phyloP scores from a whole-genome alignment of 2,888 invertebrate genomes.

The Gasteruption jaculator region DNA sequence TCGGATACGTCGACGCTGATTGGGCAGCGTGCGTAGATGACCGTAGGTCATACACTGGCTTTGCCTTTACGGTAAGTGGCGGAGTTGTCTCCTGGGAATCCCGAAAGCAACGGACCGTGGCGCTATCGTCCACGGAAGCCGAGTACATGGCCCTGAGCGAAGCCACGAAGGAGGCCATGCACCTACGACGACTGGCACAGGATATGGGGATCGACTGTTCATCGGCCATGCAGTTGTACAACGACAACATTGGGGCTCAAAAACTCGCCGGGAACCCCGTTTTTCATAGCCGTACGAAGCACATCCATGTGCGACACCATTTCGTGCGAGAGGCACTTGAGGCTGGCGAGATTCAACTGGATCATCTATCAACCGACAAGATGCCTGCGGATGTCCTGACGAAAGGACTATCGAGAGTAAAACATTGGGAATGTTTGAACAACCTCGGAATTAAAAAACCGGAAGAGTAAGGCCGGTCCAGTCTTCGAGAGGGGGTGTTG shows the following conservation, averaged over 20 bases:
- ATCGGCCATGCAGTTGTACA: slow-evolving; percentile 1
- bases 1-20: slow-evolving; percentile 34
- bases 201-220: slow-evolving; percentile 11
- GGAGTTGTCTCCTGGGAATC: slow-evolving; percentile 19
- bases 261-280: background rate
- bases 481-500: too few relatives aligned
- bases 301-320: slow-evolving; percentile 21
- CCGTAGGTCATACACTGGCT: slow-evolving; percentile 25
- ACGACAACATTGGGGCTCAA: slow-evolving; percentile 16
- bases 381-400: slow-evolving; percentile 17
- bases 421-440: background rate
- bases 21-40: slow-evolving; percentile 23
- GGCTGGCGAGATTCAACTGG: slow-evolving; percentile 4
- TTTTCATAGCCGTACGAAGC: slow-evolving; percentile 10
- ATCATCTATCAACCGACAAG: slow-evolving; percentile 9
- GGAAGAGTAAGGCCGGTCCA: too few relatives aligned
- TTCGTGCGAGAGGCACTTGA: slow-evolving; percentile 13
- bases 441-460: too few relatives aligned
- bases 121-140: slow-evolving; percentile 19
- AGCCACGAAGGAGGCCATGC: slow-evolving; percentile 13
- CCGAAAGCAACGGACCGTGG: slow-evolving; percentile 19
- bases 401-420: background rate
- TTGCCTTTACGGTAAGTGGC: slow-evolving; percentile 16
- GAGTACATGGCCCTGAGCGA: slow-evolving; percentile 20
- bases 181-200: slow-evolving; percentile 4